Evolutionary conservation across 64 coral and sea anemone species (phyloP).

Genomic region (Stylophora pistillata): DNA sequence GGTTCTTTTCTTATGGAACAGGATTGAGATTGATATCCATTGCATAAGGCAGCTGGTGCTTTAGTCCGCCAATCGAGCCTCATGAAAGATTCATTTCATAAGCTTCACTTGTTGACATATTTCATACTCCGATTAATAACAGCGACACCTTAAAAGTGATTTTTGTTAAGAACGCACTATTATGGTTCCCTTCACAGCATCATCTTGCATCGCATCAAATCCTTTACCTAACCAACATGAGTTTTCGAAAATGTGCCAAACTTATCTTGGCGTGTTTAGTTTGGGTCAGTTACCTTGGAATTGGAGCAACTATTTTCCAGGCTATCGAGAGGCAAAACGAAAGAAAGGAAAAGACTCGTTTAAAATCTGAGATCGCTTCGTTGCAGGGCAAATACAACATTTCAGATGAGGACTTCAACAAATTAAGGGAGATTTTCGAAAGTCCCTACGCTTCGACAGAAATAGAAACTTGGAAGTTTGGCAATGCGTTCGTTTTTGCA

Average conservation of each 20-base stretch:
- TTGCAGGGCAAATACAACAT: background rate
- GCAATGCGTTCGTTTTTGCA: background rate
- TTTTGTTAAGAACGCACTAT: background rate
- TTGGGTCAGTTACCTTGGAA: background rate
- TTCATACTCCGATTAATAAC: background rate
- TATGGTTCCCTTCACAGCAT: no score
- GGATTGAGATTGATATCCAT: background rate
- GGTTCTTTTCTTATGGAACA: no score
- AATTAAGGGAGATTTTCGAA: background rate
- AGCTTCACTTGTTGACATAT: background rate
- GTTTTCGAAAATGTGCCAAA: background rate
- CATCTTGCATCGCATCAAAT: no score
- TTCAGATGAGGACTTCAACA: background rate
- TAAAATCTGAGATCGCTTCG: background rate
- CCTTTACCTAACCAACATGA: background rate
- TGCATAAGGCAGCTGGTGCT: background rate
- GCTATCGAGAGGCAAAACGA: background rate
- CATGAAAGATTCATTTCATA: background rate
- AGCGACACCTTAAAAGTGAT: background rate
- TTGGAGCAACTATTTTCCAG: background rate
- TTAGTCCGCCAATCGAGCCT: background rate
- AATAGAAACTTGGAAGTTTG: conserved; percentile 1
- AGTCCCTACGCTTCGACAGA: background rate
- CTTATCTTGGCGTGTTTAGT: background rate
- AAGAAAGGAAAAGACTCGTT: background rate